Evolutionary conservation across 2,888 invertebrate species (phyloP).

Genomic region (Acleris cristana): DNA sequence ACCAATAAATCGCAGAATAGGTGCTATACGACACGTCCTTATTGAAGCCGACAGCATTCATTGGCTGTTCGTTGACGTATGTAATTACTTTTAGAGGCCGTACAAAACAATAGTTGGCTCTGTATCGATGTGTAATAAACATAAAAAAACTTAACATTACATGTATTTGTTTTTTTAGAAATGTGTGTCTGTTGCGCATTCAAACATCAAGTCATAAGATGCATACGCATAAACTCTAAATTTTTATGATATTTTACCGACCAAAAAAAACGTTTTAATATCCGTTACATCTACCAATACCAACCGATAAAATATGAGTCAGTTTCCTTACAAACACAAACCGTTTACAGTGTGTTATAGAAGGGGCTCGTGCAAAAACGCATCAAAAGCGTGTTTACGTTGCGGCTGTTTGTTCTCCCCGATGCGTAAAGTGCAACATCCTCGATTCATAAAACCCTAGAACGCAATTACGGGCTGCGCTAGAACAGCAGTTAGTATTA

Average conservation of each 20-base stretch:
- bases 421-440: conserved; percentile 35
- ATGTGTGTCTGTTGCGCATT: no score
- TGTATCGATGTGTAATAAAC: no score
- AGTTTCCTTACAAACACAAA: conserved; percentile 13
- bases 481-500: neutral
- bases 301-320: conserved; percentile 5
- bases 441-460: conserved; percentile 25
- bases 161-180: no score
- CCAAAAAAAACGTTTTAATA: no score
- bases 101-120: neutral
- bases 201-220: no score
- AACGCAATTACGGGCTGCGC: neutral
- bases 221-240: no score
- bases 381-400: conserved; percentile 33
- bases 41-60: conserved; percentile 7
- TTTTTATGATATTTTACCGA: no score
- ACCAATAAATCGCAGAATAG: conserved; percentile 46
- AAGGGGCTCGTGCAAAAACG: conserved; percentile 23
- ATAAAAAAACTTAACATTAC: neutral
- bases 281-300: neutral
- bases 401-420: conserved; percentile 26
- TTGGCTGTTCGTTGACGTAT: conserved; percentile 20
- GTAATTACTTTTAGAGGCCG: conserved; percentile 16
- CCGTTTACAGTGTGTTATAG: conserved; percentile 22
- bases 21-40: conserved; percentile 27